A percentile compares a stretch with the other conserved stretches of the same genome.
phyloP scores from a whole-genome alignment of 2,888 invertebrate species.

The Ypsolopha scabrella region DNA sequence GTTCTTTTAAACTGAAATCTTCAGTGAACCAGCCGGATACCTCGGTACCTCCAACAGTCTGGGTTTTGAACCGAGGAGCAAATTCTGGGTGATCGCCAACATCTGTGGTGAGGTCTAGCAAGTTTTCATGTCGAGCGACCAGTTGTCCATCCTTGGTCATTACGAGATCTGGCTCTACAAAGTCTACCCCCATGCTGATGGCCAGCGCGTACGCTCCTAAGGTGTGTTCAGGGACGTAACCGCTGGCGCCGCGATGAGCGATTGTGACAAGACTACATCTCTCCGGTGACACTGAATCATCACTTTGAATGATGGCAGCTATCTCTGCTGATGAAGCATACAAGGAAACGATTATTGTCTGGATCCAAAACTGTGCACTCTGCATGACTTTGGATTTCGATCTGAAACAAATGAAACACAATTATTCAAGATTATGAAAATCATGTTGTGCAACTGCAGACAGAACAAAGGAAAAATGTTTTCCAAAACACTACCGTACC shows the following conservation, averaged over 20 bases:
- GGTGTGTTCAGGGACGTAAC: slow-evolving; percentile 57
- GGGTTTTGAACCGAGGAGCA: slow-evolving; percentile 36
- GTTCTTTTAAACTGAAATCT: slow-evolving; percentile 53
- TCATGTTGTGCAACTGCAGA: too few species aligned
- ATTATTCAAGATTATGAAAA: too few species aligned
- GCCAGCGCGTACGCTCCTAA: slow-evolving; percentile 55
- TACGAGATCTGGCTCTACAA: slow-evolving; percentile 55
- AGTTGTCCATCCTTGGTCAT: slow-evolving; percentile 52
- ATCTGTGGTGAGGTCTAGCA: slow-evolving; percentile 45
- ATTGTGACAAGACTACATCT: slow-evolving; percentile 40
- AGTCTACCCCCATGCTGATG: slow-evolving; percentile 54
- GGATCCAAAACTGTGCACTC: too few species aligned
- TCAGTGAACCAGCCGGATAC: slow-evolving; percentile 53
- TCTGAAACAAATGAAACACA: too few species aligned
- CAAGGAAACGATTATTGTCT: too few species aligned
- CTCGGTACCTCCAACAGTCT: slow-evolving; percentile 35
- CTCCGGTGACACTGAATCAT: too few species aligned
- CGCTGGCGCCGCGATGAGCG: slow-evolving; percentile 55
- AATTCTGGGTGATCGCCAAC: slow-evolving; percentile 42
- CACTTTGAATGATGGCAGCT: too few species aligned
- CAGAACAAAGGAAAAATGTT: too few species aligned
- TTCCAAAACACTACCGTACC: too few species aligned
- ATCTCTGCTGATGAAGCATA: too few species aligned
- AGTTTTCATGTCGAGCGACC: slow-evolving; percentile 54
- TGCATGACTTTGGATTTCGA: too few species aligned